These are phyloP conservation scores for Struthidea cinerea DNA, from an alignment of 2,113 vertebrate species.

Conservation along the genomic window DNA sequence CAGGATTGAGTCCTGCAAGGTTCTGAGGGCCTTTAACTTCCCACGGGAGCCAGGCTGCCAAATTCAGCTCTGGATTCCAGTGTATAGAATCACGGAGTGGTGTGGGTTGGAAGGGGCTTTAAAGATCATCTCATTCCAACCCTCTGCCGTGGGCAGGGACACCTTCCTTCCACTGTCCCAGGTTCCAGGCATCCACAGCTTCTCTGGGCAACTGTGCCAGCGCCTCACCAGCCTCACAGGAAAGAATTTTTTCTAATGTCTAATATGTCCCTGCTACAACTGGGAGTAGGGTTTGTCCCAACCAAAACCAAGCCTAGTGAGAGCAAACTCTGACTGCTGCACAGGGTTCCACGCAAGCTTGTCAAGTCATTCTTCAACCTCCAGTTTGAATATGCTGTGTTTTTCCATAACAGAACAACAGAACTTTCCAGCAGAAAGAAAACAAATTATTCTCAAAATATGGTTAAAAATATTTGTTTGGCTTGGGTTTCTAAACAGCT, in stretches of 20 bases:
- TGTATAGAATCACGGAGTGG: fast-evolving
- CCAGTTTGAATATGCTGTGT: neutral
- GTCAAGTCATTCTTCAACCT: neutral
- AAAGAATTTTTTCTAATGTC: neutral
- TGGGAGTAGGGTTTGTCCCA: neutral
- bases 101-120: neutral
- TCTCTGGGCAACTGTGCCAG: neutral
- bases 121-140: neutral
- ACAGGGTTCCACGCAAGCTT: neutral
- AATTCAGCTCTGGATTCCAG: neutral
- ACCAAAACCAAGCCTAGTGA: neutral
- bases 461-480: neutral
- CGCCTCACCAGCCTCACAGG: neutral
- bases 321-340: neutral
- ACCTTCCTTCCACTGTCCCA: neutral
- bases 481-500: neutral
- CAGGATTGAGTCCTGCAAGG: neutral
- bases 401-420: neutral
- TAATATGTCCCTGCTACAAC: neutral
- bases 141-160: neutral
- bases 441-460: neutral
- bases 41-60: neutral
- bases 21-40: neutral
- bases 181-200: neutral
- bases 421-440: neutral